These are phyloP conservation scores for Liodrosophila aerea DNA, from an alignment of 2,888 invertebrate species.

Conservation along the genomic window DNA sequence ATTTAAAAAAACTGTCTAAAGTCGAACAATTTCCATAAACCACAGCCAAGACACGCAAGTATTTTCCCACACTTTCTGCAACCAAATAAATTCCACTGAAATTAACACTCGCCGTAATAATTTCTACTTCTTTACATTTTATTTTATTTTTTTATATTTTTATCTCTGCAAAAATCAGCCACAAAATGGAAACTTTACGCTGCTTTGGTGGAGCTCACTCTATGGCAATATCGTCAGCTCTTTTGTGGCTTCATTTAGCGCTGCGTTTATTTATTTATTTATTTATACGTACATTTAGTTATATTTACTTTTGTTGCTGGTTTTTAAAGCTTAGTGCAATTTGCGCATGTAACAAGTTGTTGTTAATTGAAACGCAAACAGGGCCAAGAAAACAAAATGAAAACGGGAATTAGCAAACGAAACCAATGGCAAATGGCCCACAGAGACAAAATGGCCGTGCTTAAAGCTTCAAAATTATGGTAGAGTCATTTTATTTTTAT, in stretches of 20 bases:
- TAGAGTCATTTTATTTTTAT: too few species aligned
- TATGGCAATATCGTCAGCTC: constrained; percentile 15
- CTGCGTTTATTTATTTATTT: constrained; percentile 59
- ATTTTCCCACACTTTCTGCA: constrained; percentile 54
- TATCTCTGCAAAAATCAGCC: background rate
- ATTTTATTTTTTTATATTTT: too few species aligned
- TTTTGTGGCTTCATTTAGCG: constrained; percentile 50
- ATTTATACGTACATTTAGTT: constrained; percentile 2
- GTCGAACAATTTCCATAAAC: background rate
- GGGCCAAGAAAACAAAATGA: constrained; percentile 53
- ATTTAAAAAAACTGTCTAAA: background rate
- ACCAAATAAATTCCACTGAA: constrained; percentile 59
- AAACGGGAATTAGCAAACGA: constrained; percentile 54
- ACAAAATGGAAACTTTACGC: constrained; percentile 65
- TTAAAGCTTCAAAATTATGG: too few species aligned
- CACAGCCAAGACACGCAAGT: constrained; percentile 3
- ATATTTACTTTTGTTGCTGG: constrained; percentile 10
- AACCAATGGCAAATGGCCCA: constrained; percentile 52
- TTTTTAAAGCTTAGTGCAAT: constrained; percentile 58
- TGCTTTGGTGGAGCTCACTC: constrained; percentile 14
- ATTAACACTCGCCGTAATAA: constrained; percentile 54
- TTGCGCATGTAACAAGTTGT: constrained; percentile 76
- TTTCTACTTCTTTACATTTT: constrained; percentile 6
- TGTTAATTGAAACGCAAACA: constrained; percentile 76
- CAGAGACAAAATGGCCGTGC: constrained; percentile 60